Evolutionary conservation across 2,888 invertebrate genomes (phyloP), one percentile per base, ranked within the genome.

Genomic region (Seira musarum): DNA sequence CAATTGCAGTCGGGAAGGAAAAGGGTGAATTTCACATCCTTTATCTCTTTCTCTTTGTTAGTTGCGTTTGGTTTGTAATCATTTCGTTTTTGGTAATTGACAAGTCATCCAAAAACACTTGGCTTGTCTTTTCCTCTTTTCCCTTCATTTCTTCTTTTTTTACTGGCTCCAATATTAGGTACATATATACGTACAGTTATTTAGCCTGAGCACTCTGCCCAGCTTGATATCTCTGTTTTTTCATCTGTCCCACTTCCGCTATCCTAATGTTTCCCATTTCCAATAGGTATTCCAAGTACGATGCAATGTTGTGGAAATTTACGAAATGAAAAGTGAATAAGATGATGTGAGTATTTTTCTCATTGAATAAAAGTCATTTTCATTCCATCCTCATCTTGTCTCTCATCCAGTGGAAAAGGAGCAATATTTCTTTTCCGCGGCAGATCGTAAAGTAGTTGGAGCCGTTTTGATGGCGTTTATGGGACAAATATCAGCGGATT

Each of bases 91-190:
- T 46, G 22, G 67, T 67, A 67, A 67, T 67, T 67, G 67, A 21
- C 67, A 67, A 67, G 22, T 46, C 67, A 67, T 67, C 67, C 67
- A 67, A 49, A 67, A 63, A 46, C 22, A 49, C 46, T 67, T 67
- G 46, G 49, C 21, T 46, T 67, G 13, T 66, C 49, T 49, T 22
- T 46, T 15, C 22, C 65, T 30, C 40, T 30, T 19, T n/a, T 61
- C 30, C 30, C 19, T 49, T 49, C 49, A 8, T 67, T 6, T 22
- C n/a, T n/a, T n/a, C n/a, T n/a, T n/a, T n/a, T n/a, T n/a, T n/a
- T n/a, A n/a, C n/a, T n/a, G n/a, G n/a, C n/a, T n/a, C n/a, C n/a
- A n/a, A n/a, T n/a, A n/a, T n/a, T n/a, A n/a, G n/a, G n/a, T n/a
- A n/a, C n/a, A n/a, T n/a, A n/a, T n/a, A n/a, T n/a, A n/a, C n/a